Evolutionary conservation across 2,797 vertebrate species (phyloP).

Genomic region (Choloepus didactylus): DNA sequence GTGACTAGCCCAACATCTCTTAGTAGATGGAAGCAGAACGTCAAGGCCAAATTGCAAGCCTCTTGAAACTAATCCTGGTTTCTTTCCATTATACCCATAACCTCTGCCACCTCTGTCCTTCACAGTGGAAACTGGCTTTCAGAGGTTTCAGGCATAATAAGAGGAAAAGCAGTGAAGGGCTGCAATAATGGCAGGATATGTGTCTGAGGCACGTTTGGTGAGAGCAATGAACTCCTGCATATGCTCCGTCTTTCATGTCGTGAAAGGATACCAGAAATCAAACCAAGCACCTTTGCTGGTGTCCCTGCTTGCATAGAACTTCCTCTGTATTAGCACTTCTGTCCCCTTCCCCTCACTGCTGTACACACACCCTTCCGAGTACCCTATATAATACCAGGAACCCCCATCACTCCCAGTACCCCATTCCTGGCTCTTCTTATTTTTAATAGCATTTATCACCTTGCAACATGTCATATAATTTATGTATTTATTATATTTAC

Average conservation of each 20-base stretch:
- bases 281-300: background rate
- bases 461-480: background rate
- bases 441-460: background rate
- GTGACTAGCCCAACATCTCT: background rate
- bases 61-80: background rate
- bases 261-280: background rate
- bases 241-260: background rate
- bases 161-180: background rate
- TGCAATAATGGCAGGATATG: background rate
- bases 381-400: background rate
- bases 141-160: background rate
- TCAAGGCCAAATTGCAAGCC: background rate
- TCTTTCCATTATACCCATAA: background rate
- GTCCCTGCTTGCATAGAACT: background rate
- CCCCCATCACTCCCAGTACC: background rate
- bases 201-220: background rate
- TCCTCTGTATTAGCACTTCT: background rate
- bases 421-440: background rate
- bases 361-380: background rate
- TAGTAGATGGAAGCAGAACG: background rate
- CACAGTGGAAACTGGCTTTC: background rate
- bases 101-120: background rate
- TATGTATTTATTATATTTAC: background rate
- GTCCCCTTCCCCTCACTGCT: background rate
- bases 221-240: background rate